Conservation (phyloP, 2,113 vertebrate species). For the Stomatorhinus ivindoensis region DNA sequence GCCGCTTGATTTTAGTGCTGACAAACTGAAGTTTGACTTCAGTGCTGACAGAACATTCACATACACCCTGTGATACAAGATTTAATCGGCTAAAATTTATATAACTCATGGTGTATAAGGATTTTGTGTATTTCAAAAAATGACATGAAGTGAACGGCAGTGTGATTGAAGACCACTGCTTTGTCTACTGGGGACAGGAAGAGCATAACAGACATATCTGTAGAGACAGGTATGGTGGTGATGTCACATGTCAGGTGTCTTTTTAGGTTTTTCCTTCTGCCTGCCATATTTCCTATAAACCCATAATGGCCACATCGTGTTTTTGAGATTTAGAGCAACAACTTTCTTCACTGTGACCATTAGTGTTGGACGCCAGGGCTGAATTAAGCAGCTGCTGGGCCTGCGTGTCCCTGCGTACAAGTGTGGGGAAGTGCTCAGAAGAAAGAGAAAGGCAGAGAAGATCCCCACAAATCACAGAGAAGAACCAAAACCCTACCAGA, state of each 20-base stretch:
- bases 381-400: neutral
- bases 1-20: neutral
- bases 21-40: neutral
- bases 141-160: neutral
- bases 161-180: neutral
- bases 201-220: too few relatives aligned
- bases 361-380: neutral
- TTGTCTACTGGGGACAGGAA: neutral
- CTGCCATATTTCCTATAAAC: neutral
- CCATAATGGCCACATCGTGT: neutral
- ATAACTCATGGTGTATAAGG: neutral
- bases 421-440: neutral
- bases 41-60: neutral
- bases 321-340: neutral
- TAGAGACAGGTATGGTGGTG: neutral
- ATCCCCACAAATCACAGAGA: neutral
- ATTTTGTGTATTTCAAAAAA: neutral
- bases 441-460: neutral
- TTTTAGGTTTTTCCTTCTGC: neutral
- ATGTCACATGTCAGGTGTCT: neutral
- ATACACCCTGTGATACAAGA: neutral
- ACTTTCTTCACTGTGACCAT: neutral
- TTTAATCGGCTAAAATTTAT: neutral
- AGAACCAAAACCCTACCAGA: neutral
- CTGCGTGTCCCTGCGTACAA: neutral